A percentile compares a stretch with the other conserved stretches of the same genome.
Conservation (phyloP, 2,113 vertebrate genomes). For the Callocephalon fimbriatum region DNA sequence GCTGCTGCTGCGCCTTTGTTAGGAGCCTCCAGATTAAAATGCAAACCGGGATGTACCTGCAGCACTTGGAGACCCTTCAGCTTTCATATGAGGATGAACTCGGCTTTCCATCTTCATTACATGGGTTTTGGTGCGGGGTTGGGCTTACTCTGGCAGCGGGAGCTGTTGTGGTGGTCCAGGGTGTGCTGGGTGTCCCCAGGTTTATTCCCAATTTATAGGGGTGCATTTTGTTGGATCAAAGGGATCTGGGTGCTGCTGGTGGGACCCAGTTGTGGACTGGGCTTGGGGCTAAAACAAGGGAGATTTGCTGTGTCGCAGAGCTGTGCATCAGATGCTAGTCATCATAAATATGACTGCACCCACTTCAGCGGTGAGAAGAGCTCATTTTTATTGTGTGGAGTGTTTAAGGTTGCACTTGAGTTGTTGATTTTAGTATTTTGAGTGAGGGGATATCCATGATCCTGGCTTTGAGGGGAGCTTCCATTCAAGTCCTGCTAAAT, state of each 20-base stretch:
- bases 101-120: background rate
- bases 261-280: background rate
- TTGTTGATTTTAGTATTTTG: background rate
- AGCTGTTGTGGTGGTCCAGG: rapidly evolving
- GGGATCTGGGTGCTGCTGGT: background rate
- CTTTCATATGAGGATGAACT: background rate
- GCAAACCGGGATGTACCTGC: background rate
- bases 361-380: background rate
- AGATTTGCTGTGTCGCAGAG: background rate
- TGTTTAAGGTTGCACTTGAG: background rate
- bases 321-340: background rate
- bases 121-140: rapidly evolving
- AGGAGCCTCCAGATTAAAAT: background rate
- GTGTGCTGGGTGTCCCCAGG: background rate
- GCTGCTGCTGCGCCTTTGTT: background rate
- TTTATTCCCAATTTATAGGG: background rate
- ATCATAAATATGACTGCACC: background rate
- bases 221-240: background rate
- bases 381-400: background rate
- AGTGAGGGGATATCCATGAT: background rate
- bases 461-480: background rate
- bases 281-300: background rate
- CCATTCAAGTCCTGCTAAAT: background rate
- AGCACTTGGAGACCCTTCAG: background rate
- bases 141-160: background rate